A percentile compares a stretch with the other conserved stretches of the same genome.
phyloP scores from a whole-genome alignment of 2,797 vertebrate species.

The Sorex maritimensis region DNA sequence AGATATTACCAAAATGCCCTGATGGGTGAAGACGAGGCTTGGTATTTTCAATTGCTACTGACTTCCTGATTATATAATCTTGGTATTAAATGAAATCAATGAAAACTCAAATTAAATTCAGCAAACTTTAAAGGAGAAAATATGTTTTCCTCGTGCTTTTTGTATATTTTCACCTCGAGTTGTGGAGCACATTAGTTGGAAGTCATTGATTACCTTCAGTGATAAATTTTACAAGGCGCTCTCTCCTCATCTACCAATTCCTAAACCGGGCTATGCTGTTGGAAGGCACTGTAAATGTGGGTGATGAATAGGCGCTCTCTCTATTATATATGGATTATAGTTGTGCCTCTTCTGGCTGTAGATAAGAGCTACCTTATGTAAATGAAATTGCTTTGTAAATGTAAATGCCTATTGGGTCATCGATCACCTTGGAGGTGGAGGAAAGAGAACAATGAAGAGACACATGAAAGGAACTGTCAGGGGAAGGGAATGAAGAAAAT shows the following conservation, averaged over 20 bases:
- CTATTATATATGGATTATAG: slow-evolving; percentile 72
- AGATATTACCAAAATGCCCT: slow-evolving; percentile 88
- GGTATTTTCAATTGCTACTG: slow-evolving; percentile 88
- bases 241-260: slow-evolving; percentile 55
- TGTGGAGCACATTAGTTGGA: slow-evolving; percentile 71
- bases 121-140: slow-evolving; percentile 83
- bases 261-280: slow-evolving; percentile 66
- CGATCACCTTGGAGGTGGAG: slow-evolving; percentile 72
- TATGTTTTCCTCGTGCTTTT: slow-evolving; percentile 67
- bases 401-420: slow-evolving; percentile 77
- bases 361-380: slow-evolving; percentile 80
- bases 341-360: slow-evolving; percentile 64
- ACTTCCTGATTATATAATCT: slow-evolving; percentile 88
- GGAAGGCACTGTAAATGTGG: slow-evolving; percentile 62
- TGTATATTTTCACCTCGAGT: slow-evolving; percentile 68
- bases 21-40: slow-evolving; percentile 86
- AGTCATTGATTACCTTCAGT: slow-evolving; percentile 85
- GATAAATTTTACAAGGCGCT: slow-evolving; percentile 75
- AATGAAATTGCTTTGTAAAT: slow-evolving; percentile 82
- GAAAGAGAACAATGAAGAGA: slow-evolving; percentile 74
- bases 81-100: slow-evolving; percentile 89
- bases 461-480: slow-evolving; percentile 65
- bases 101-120: slow-evolving; percentile 89
- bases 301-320: slow-evolving; percentile 75
- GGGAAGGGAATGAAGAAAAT: slow-evolving; percentile 79